Conservation (phyloP, 2,113 vertebrate species). For the Syngnathus typhle region DNA sequence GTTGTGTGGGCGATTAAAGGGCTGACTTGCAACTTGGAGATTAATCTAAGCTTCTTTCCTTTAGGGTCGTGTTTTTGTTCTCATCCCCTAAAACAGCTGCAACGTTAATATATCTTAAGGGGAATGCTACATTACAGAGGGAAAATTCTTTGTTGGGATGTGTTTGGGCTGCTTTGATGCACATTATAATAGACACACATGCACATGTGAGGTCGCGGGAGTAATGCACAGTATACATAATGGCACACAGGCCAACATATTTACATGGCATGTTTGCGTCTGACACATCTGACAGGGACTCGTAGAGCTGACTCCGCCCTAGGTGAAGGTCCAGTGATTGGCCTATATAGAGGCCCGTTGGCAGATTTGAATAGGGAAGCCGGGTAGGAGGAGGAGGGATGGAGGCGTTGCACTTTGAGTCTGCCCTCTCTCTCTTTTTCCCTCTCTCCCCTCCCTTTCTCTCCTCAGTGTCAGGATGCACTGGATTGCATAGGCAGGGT, state of each 20-base stretch:
- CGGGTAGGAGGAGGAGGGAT: constrained; percentile 34
- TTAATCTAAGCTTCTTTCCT: constrained; percentile 60
- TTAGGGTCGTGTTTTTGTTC: constrained; percentile 19
- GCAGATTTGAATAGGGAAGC: constrained; percentile 52
- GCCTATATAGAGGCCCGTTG: constrained; percentile 48
- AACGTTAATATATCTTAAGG: constrained; percentile 27
- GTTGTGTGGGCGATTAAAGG: constrained; percentile 28
- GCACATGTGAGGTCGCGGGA: background rate
- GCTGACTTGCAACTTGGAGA: constrained; percentile 48
- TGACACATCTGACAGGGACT: constrained; percentile 21
- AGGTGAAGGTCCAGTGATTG: constrained; percentile 36
- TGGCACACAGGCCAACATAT: background rate
- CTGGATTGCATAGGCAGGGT: constrained; percentile 56
- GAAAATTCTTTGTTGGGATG: background rate
- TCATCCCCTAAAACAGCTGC: constrained; percentile 30
- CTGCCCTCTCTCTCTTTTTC: constrained; percentile 37
- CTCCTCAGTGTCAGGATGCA: constrained; percentile 56
- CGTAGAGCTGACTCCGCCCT: constrained; percentile 35
- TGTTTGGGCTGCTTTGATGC: background rate
- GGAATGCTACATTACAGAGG: background rate
- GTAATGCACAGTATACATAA: background rate
- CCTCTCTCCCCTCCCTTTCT: constrained; percentile 37
- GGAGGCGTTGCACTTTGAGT: constrained; percentile 52
- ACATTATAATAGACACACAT: too few relatives aligned
- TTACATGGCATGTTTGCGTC: background rate